These are phyloP conservation scores for Octodon degus DNA, from an alignment of 2,113 vertebrate genomes.

Conservation along the genomic window DNA sequence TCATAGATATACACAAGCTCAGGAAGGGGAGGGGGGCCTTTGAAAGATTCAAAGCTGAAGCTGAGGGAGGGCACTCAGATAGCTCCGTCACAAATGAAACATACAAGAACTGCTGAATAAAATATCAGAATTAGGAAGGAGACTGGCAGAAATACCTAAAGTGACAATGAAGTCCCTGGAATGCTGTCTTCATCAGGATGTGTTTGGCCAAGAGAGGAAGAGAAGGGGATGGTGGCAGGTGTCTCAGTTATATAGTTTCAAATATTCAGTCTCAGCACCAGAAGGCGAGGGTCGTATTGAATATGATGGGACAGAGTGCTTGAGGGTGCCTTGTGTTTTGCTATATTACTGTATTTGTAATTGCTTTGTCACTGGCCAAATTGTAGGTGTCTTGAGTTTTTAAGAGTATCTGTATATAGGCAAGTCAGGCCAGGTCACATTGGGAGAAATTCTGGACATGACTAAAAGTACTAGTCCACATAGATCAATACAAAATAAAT, in stretches of 20 bases:
- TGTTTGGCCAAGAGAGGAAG: background rate
- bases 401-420: conserved; percentile 22
- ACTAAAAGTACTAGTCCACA: background rate
- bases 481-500: background rate
- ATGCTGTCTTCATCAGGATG: background rate
- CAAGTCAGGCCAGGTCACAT: background rate
- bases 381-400: conserved; percentile 25
- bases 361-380: background rate
- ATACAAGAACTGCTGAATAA: background rate
- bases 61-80: background rate
- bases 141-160: background rate
- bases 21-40: background rate
- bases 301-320: background rate
- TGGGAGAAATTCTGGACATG: background rate
- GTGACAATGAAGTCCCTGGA: background rate
- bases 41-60: background rate
- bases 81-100: background rate
- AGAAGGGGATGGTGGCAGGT: background rate
- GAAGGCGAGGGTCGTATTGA: background rate
- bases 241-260: background rate
- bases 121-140: background rate
- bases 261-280: background rate
- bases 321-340: background rate
- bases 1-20: background rate
- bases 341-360: conserved; percentile 23